These are phyloP conservation scores for Bucorvus abyssinicus DNA, from an alignment of 2,797 vertebrate species.

Conservation along the genomic window DNA sequence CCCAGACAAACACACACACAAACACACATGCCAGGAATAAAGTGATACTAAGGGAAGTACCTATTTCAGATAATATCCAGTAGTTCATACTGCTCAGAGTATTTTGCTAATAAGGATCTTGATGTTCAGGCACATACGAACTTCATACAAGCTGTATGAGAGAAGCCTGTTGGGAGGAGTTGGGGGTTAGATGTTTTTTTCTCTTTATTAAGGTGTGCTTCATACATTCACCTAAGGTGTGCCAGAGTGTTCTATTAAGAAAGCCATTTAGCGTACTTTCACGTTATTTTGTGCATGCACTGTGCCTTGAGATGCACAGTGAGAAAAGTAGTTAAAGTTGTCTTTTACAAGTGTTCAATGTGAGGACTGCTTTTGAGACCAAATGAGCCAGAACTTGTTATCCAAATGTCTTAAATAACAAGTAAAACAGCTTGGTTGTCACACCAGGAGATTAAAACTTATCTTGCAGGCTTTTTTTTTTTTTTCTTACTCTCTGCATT, in stretches of 20 bases:
- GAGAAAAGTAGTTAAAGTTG: neutral
- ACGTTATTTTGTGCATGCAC: neutral
- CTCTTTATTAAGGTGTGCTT: neutral
- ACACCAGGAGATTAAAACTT: neutral
- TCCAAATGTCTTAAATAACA: slow-evolving; percentile 27
- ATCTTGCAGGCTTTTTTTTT: neutral
- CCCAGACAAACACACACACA: neutral
- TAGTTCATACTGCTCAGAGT: neutral
- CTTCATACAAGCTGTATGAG: neutral
- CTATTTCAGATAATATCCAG: neutral
- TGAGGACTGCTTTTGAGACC: neutral
- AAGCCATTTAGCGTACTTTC: neutral
- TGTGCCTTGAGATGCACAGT: neutral
- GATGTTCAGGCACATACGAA: neutral
- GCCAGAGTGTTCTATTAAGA: neutral
- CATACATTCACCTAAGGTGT: neutral
- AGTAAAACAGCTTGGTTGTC: neutral
- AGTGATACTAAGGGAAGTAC: neutral
- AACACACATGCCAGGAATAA: neutral
- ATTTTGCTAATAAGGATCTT: neutral
- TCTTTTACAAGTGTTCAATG: neutral
- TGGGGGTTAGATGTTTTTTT: neutral
- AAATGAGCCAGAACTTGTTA: slow-evolving; percentile 15
- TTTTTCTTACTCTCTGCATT: slow-evolving; percentile 1
- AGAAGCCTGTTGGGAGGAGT: neutral